These are phyloP conservation scores for Ceratitis capitata DNA, from an alignment of 1,140 invertebrate species.

Conservation along the genomic window DNA sequence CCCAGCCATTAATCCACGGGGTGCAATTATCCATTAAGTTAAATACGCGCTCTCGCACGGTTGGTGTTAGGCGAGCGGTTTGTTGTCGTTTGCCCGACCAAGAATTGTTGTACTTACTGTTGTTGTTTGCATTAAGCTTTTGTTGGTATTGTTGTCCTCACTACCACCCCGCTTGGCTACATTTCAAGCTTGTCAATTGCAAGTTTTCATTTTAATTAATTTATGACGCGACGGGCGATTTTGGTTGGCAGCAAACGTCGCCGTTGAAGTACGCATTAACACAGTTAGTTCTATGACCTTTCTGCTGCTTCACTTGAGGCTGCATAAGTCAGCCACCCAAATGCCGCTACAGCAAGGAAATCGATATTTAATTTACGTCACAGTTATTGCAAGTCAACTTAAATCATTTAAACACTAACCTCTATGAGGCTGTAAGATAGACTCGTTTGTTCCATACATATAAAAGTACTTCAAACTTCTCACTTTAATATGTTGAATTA, in stretches of 20 bases:
- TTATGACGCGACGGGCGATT: slow-evolving; percentile 17
- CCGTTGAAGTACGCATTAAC: neutral
- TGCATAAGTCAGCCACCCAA: neutral
- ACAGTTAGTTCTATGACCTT: neutral
- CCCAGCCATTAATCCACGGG: slow-evolving; percentile 15
- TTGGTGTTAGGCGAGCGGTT: neutral
- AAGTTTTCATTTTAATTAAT: slow-evolving; percentile 35
- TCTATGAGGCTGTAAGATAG: too few relatives aligned
- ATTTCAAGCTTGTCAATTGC: slow-evolving; percentile 6
- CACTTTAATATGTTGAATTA: too few relatives aligned
- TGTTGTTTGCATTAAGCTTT: neutral
- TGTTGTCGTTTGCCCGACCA: neutral
- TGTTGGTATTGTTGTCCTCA: neutral
- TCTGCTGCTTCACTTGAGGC: neutral
- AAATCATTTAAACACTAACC: too few relatives aligned
- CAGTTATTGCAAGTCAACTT: too few relatives aligned
- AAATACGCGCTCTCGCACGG: slow-evolving; percentile 4
- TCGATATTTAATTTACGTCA: too few relatives aligned
- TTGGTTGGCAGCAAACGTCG: neutral
- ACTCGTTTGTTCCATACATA: too few relatives aligned
- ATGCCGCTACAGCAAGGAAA: neutral
- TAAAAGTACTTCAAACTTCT: too few relatives aligned
- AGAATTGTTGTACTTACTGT: neutral
- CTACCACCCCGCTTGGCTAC: neutral
- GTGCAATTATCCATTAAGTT: slow-evolving; percentile 11